Conservation (phyloP, 2,113 vertebrate species). For the Tympanuchus pallidicinctus region DNA sequence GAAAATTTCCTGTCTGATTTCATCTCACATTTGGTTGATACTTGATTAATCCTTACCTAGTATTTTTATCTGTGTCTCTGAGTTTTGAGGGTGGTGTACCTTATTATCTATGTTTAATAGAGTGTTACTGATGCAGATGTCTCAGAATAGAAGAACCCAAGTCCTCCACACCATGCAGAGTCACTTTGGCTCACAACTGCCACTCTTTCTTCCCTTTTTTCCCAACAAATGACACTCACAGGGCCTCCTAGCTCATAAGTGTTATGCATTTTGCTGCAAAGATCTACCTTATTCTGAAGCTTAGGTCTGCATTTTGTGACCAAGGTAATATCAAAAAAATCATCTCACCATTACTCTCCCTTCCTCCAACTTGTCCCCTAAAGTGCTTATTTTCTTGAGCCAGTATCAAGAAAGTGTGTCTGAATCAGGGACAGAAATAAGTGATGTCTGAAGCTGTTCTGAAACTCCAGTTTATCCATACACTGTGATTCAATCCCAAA, state of each 20-base stretch:
- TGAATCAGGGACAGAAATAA: background rate
- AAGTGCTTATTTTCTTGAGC: background rate
- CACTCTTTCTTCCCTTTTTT: background rate
- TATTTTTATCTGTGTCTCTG: background rate
- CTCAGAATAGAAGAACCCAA: background rate
- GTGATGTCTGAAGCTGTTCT: conserved; percentile 10
- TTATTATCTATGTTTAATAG: accelerated
- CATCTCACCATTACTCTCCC: background rate
- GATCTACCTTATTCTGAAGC: background rate
- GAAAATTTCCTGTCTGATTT: background rate
- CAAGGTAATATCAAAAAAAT: conserved; percentile 15
- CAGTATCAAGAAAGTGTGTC: background rate
- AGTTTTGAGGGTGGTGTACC: background rate
- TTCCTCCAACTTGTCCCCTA: background rate
- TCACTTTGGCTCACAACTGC: background rate
- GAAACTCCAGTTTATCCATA: background rate
- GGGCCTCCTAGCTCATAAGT: background rate
- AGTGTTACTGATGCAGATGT: background rate
- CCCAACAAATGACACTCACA: background rate
- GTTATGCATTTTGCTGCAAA: background rate
- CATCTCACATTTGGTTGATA: background rate
- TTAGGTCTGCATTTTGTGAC: conserved; percentile 47
- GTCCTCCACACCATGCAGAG: background rate
- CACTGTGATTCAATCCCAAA: background rate
- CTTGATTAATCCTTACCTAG: background rate